Evolutionary conservation across 2,888 invertebrate species (phyloP), one percentile per base, ranked within the genome.

Genomic region (Seladonia tumulorum): DNA sequence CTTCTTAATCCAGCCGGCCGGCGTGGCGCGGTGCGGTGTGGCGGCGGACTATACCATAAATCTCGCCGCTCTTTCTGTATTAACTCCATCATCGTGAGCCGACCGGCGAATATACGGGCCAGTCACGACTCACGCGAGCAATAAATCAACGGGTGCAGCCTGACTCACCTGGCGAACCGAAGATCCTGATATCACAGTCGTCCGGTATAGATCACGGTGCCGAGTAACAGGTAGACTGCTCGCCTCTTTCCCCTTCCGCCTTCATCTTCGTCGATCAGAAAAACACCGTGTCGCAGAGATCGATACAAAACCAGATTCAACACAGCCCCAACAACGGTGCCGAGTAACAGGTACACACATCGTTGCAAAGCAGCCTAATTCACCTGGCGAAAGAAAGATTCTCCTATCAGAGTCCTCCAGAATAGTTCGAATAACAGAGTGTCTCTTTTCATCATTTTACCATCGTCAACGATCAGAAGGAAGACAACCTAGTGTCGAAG

Each of bases 121-220:
- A 88, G 89, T 88, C 87, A 88, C 89, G 87, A 88, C 86, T 90
- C 89, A 90, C 86, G 90, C 90, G 91, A 92, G 92, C 92, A 91
- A 92, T 92, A 92, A 92, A 92, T 92, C 90, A 92, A 90, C 87
- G 85, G 29, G 16, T n/a, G 25, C 63, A 29, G 63, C 63, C 25
- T n/a, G 85, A 25, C 66, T 66, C 66, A 29, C 29, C 29, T 35
- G 66, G 18, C 66, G 29, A 29, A 63, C 25, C 53, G 63, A 63
- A 63, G 63, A 63, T 29, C 16, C 63, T 29, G 63, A 14, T 63
- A 16, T 63, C 29, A 7, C 14, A 63, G 63, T 29, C 63, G 29
- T 63, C 29, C 5, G 63, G 16, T 22, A 5, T 63, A 25, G 63
- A 63, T 25, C 29, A 29, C 25, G 63, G 25, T 16, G 16, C 49